Evolutionary conservation across 1,140 invertebrate species (phyloP).

Genomic region (Heterodera carotae): DNA sequence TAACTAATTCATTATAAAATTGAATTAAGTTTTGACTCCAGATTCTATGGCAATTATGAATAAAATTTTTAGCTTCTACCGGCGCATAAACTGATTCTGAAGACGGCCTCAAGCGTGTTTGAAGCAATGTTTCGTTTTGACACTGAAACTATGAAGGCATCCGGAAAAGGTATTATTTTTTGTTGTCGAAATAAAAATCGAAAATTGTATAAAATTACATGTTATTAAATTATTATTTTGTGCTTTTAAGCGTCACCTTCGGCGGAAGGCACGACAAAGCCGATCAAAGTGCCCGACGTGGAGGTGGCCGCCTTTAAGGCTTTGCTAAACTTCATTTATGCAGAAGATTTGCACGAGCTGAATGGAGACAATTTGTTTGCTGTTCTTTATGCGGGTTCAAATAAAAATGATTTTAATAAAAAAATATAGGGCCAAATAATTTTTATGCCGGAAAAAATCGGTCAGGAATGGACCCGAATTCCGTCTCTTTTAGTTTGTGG

Average conservation of each 20-base stretch:
- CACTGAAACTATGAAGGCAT: neutral
- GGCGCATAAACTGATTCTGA: neutral
- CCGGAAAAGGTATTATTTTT: neutral
- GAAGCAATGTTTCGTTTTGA: neutral
- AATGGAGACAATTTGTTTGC: neutral
- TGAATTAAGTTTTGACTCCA: neutral
- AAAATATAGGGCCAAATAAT: too few species aligned
- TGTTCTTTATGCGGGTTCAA: neutral
- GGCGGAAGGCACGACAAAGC: neutral
- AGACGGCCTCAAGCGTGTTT: neutral
- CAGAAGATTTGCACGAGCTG: neutral
- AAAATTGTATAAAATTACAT: neutral
- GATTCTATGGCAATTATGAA: too few species aligned
- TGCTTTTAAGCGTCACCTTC: too few species aligned
- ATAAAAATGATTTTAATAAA: neutral
- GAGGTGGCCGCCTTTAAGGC: neutral
- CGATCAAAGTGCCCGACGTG: neutral
- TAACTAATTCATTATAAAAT: neutral
- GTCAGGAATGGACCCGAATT: too few species aligned
- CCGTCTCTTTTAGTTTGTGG: too few species aligned
- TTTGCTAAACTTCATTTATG: neutral
- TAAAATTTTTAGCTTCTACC: neutral
- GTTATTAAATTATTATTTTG: too few species aligned
- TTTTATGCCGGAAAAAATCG: too few species aligned
- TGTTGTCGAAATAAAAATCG: too few species aligned